Evolutionary conservation across 2,888 invertebrate species (phyloP), one percentile per base, ranked within the genome.

Genomic region (Ryuthela nishihirai): DNA sequence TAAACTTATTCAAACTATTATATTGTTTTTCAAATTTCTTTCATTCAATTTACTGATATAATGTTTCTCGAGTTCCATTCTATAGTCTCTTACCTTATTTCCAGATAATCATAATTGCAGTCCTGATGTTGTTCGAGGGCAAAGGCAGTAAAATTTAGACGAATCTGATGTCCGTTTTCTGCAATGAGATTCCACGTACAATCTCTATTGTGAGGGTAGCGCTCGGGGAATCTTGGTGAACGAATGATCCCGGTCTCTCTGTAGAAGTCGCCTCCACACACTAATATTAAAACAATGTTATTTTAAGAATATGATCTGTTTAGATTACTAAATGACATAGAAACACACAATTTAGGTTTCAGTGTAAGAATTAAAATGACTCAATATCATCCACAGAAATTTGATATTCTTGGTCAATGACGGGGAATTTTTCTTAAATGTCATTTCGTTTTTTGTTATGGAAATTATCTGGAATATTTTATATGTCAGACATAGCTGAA

Each of bases 121-220:
- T 70, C 67, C 0, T 58, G 20, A 40, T 77, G 77, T 0, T 47
- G 32, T 70, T 90, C 89, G 49, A 92, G 67, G 20, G 82, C 75
- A 67, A 88, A 85, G 25, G 77, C 69, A 0, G 80, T 79, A 17
- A 86, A 70, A 44, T 83, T 83, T 1, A 95, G 77, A 69, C 80
- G 76, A 34, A 95, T 82, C 75, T 86, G 87, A 64, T 84, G 83
- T 1, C 85, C 87, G 6, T 76, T 74, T 0, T 82, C 80, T 2
- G 75, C 87, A 15, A 79, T 80, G 52, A 95, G 83, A 0, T 79
- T 77, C 93, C 93, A 97, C n/a, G 76, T 76, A 71, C 95, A 97
- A 58, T 87, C 82, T 60, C 80, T 80, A 65, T 82, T 80, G 2
- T 75, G 72, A 3, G 85, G 83, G 72, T 94, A 95, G 12, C 73